Percentiles rank a stretch among this genome's conserved stretches.
These are phyloP conservation scores for Symphodus melops DNA, from an alignment of 2,113 vertebrate genomes.

Conservation along the genomic window DNA sequence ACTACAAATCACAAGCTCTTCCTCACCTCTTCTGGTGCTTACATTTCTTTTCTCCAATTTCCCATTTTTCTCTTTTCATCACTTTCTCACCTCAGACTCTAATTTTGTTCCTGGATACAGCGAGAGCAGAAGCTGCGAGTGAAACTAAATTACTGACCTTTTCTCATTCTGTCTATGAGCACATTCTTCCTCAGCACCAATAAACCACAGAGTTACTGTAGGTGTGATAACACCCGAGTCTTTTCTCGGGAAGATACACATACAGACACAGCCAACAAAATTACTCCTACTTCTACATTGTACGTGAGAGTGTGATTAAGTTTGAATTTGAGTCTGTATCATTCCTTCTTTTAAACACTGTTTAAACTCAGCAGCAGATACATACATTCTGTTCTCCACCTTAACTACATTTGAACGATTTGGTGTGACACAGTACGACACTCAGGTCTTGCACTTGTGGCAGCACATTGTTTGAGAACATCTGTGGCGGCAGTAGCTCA, in stretches of 20 bases:
- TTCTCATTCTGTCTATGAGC: constrained; percentile 3
- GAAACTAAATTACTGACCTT: constrained; percentile 33
- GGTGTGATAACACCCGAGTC: constrained; percentile 21
- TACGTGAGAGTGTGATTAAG: not conserved
- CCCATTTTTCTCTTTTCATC: constrained; percentile 6
- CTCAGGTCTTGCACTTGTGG: too few relatives aligned
- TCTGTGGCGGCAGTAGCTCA: too few relatives aligned
- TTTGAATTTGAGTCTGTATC: not conserved
- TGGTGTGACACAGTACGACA: too few relatives aligned
- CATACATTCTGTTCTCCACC: not conserved
- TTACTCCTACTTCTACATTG: not conserved
- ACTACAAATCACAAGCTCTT: constrained; percentile 19
- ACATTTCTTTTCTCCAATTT: constrained; percentile 15
- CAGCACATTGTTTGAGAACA: too few relatives aligned
- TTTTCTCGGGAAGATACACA: constrained; percentile 2
- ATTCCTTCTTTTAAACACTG: not conserved
- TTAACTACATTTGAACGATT: not conserved
- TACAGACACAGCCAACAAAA: constrained; percentile 21
- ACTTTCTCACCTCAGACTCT: constrained; percentile 27
- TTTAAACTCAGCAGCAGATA: not conserved
- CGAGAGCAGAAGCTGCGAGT: constrained; percentile 27
- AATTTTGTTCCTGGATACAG: constrained; percentile 33
- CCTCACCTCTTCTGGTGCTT: not conserved
- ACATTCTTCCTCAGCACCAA: constrained; percentile 26
- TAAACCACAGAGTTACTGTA: constrained; percentile 17